Base-by-base conservation (phyloP, 2,797 vertebrate genomes). In the Coregonus sp. region DNA sequence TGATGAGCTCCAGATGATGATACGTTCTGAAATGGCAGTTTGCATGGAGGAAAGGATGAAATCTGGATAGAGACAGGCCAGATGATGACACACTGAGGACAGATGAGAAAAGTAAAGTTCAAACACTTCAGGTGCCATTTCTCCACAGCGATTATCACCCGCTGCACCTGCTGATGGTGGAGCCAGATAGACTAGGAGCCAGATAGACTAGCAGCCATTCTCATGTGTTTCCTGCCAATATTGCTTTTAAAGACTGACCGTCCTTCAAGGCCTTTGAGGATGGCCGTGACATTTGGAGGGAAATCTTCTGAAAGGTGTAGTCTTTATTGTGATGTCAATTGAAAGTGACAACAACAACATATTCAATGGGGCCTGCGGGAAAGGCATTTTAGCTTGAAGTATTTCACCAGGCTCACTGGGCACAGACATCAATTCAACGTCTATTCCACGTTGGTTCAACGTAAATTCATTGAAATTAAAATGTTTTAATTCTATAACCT, bases 281-380 rank as follows among this genome's bases (percentile, higher is more conserved):
- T 78, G 88, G 86, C 86, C 85, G 77, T 93, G 91, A 90, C 91
- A 93, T 94, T 93, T 94, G 81, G 82, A 87, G 78, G 79, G 82
- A 86, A 84, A 72, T 82, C 88, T 77, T 86, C 80, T 91, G 84
- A 86, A 90, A 89, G 85, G 85, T 88, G 87, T 75, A 79, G 70
- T 90, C 85, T 92, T 89, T 86, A 89, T 91, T 87, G 76, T 88
- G 86, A 89, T 79, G 82, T 80, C 87, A 83, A 90, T 86, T 84
- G 82, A 91, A 88, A 89, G 79, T 80, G 84, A 91, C 89, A 93
- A 90, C 82, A 87, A 82, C 86, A 77, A 80, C 72, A 15, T 83
- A 80, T 87, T 89, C 83, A 84, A 72, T 35, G 25, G 59, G 37
- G 72, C 80, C 9, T 15, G 20, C 14, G 3, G 4, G 47, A 54